A percentile compares a stretch with the other conserved stretches of the same genome.
Conservation (phyloP, 2,113 vertebrate genomes). For the Chaetodon trifascialis region DNA sequence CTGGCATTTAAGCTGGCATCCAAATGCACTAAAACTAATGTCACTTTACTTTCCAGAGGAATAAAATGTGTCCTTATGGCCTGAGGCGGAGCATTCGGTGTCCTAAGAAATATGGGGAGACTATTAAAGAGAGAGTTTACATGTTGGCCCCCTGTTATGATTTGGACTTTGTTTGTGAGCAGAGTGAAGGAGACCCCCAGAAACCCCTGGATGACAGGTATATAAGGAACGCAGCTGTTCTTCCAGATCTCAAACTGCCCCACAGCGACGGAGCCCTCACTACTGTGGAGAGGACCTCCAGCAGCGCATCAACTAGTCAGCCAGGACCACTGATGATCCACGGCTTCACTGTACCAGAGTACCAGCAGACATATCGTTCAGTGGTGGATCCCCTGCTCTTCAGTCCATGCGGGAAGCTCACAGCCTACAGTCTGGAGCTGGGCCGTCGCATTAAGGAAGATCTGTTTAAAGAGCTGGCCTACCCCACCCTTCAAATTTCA, state of each 20-base stretch:
- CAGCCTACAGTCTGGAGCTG: slow-evolving; percentile 76
- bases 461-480: slow-evolving; percentile 78
- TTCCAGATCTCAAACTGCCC: slow-evolving; percentile 62
- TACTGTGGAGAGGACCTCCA: slow-evolving; percentile 4
- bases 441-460: slow-evolving; percentile 80
- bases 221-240: slow-evolving; percentile 67
- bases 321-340: slow-evolving; percentile 66
- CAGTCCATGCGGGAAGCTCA: slow-evolving; percentile 59
- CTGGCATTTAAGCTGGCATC: neutral
- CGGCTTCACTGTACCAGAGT: slow-evolving; percentile 76
- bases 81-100: slow-evolving; percentile 70
- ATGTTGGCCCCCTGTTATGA: slow-evolving; percentile 29
- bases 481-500: slow-evolving; percentile 66
- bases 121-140: slow-evolving; percentile 62
- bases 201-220: slow-evolving; percentile 63
- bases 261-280: neutral
- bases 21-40: slow-evolving; percentile 8
- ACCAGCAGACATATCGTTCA: slow-evolving; percentile 74
- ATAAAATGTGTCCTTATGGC: slow-evolving; percentile 71
- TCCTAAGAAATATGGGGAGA: slow-evolving; percentile 76
- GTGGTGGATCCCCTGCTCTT: slow-evolving; percentile 81
- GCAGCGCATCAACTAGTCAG: neutral
- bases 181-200: slow-evolving; percentile 21
- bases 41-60: slow-evolving; percentile 52
- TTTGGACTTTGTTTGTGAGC: slow-evolving; percentile 40